Conservation (phyloP, 2,888 invertebrate genomes). For the Lutraria lutraria region DNA sequence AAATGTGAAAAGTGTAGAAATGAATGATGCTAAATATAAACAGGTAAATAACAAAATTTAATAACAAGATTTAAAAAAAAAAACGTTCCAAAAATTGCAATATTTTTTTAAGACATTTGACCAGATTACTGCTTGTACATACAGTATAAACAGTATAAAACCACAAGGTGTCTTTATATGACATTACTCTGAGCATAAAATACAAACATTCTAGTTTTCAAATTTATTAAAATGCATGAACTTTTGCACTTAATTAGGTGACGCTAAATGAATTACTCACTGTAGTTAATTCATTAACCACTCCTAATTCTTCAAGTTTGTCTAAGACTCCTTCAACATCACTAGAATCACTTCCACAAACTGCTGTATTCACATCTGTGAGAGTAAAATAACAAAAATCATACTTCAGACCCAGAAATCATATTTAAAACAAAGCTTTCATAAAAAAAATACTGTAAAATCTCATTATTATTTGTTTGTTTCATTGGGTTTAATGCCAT, state of each 20-base stretch:
- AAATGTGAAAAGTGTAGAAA: no score
- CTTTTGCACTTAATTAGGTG: background rate
- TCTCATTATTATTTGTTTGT: no score
- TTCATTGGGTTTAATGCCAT: no score
- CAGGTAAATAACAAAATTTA: no score
- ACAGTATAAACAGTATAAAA: no score
- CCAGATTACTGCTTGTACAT: no score
- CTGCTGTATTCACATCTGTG: conserved; percentile 48
- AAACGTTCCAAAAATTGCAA: no score
- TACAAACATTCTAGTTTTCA: background rate
- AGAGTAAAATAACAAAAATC: background rate
- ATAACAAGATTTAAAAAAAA: no score
- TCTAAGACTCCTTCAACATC: conserved; percentile 39
- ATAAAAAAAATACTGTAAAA: no score
- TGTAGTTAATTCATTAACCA: conserved; percentile 35
- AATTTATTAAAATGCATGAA: background rate
- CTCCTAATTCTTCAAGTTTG: conserved; percentile 25
- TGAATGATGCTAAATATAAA: no score
- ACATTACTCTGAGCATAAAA: background rate
- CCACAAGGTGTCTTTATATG: background rate
- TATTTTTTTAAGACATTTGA: no score
- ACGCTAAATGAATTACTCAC: background rate
- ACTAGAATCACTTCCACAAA: conserved; percentile 37
- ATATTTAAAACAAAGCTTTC: background rate
- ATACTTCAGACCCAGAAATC: background rate